phyloP scores from a whole-genome alignment of 53 echinoderm and acorn worm genomes.

The Actinopyga echinites region DNA sequence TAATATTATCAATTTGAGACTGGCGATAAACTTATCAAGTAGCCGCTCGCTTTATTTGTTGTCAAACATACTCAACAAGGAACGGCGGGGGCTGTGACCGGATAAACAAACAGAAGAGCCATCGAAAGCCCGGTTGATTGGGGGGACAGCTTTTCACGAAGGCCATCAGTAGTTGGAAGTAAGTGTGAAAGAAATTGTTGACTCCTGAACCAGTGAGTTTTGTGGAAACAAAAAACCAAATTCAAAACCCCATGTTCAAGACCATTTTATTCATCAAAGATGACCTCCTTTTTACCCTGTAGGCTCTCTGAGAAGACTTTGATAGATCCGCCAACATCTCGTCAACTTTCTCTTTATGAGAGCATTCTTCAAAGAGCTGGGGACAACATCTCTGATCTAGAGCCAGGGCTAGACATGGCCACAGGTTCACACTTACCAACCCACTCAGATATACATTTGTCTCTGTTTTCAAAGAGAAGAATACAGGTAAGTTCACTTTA shows the following conservation, averaged over 20 bases:
- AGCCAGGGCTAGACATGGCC: slow-evolving; percentile 76
- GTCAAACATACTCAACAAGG: slow-evolving; percentile 17
- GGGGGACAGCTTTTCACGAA: too few relatives aligned
- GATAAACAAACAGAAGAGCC: slow-evolving; percentile 17
- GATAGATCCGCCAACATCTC: slow-evolving; percentile 39
- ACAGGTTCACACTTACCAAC: slow-evolving; percentile 92
- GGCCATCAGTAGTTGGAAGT: too few relatives aligned
- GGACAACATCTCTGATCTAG: slow-evolving; percentile 64
- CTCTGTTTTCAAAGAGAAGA: slow-evolving; percentile 76
- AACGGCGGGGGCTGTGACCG: neutral
- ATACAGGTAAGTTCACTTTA: slow-evolving; percentile 72
- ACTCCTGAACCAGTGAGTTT: too few relatives aligned
- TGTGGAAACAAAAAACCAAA: too few relatives aligned
- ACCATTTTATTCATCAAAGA: too few relatives aligned
- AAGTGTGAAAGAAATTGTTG: too few relatives aligned
- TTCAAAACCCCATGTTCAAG: too few relatives aligned
- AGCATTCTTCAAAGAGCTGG: slow-evolving; percentile 56
- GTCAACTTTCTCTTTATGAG: slow-evolving; percentile 59
- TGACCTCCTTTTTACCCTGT: too few relatives aligned
- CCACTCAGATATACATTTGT: slow-evolving; percentile 92
- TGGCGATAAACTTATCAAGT: neutral
- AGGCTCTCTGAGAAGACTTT: neutral
- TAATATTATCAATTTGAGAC: slow-evolving; percentile 34
- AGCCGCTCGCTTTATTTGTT: slow-evolving; percentile 21
- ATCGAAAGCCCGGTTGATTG: too few relatives aligned